Percentiles rank a stretch among this genome's conserved stretches.
Evolutionary conservation across 2,113 vertebrate genomes (phyloP).

Genomic region (Austrofundulus limnaeus): DNA sequence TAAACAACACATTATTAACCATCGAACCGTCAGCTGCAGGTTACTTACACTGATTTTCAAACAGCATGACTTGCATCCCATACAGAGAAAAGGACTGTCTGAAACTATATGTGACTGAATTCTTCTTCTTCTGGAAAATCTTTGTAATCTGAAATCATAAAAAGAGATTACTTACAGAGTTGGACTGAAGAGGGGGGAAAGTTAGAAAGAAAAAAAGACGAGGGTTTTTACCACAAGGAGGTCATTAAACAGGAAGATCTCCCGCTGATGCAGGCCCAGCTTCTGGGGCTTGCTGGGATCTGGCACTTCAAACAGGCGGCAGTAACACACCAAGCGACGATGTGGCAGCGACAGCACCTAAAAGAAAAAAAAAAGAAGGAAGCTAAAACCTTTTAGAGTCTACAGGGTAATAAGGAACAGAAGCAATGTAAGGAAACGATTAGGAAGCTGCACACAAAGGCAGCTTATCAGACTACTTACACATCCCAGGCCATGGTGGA

Average conservation of each 20-base stretch:
- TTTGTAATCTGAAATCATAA: slow-evolving; percentile 88
- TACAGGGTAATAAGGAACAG: slow-evolving; percentile 37
- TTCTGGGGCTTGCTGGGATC: slow-evolving; percentile 98
- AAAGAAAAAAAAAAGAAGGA: slow-evolving; percentile 7
- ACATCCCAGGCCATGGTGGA: slow-evolving; percentile 97
- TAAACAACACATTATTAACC: slow-evolving; percentile 40
- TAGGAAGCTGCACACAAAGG: neutral
- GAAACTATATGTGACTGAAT: slow-evolving; percentile 97
- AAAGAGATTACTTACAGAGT: slow-evolving; percentile 9
- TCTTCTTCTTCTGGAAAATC: slow-evolving; percentile 99
- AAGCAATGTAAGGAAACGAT: slow-evolving; percentile 20
- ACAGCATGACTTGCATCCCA: slow-evolving; percentile 96
- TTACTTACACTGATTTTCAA: slow-evolving; percentile 95
- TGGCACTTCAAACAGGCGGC: slow-evolving; percentile 96
- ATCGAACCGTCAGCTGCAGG: slow-evolving; percentile 11
- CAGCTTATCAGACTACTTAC: slow-evolving; percentile 82
- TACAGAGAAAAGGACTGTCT: slow-evolving; percentile 96
- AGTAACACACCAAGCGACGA: slow-evolving; percentile 96
- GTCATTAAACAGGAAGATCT: slow-evolving; percentile 99
- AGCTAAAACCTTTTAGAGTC: slow-evolving; percentile 38
- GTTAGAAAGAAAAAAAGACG: neutral
- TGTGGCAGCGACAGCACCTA: slow-evolving; percentile 96
- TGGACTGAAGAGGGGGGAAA: neutral
- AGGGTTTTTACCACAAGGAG: slow-evolving; percentile 88
- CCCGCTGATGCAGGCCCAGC: slow-evolving; percentile 96